Percentiles rank a stretch among this genome's conserved stretches.
Conservation (phyloP, 1,140 invertebrate species). For the Arion vulgaris region DNA sequence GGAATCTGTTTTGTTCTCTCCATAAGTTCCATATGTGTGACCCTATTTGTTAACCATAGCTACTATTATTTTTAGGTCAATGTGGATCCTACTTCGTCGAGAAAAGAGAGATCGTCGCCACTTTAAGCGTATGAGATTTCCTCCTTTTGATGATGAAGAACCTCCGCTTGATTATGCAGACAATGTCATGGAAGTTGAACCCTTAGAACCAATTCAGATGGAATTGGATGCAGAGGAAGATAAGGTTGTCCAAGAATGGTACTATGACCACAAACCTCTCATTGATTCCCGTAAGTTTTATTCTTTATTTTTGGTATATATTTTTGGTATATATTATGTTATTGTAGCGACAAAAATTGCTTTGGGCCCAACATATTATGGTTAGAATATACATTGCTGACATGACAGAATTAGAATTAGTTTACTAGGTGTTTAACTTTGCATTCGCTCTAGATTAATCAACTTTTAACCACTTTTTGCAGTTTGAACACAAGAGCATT, state of each 20-base stretch:
- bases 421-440: no score
- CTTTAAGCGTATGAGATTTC: constrained; percentile 99
- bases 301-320: not conserved
- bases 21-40: no score
- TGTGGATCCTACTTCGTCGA: constrained; percentile 99
- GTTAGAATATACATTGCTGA: no score
- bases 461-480: no score
- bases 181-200: constrained; percentile 99
- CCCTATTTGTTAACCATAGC: no score
- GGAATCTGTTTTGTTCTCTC: no score
- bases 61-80: constrained; percentile 79
- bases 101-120: constrained; percentile 98
- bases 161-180: constrained; percentile 99
- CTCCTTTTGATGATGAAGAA: constrained; percentile 99
- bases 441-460: no score
- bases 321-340: no score
- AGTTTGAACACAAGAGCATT: no score
- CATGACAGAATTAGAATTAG: no score
- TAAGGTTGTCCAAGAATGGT: constrained; percentile 88
- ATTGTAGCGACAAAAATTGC: no score
- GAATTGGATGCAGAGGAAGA: constrained; percentile 98
- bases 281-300: constrained; percentile 81
- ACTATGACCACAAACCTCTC: constrained; percentile 98
- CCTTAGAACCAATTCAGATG: constrained; percentile 98
- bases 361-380: no score